phyloP scores from a whole-genome alignment of 2,797 vertebrate genomes.

The Chrosomus eos region DNA sequence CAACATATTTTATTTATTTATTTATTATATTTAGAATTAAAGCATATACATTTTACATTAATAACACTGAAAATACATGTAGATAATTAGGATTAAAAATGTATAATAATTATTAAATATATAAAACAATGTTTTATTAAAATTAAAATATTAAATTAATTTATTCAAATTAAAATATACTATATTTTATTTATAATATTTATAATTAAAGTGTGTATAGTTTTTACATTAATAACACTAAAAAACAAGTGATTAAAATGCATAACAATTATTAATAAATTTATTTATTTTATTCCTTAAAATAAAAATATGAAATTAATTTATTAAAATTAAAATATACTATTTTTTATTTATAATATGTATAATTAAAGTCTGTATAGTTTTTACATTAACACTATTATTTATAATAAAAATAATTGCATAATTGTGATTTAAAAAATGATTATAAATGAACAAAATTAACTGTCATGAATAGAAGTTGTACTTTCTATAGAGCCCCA shows the following conservation, averaged over 20 bases:
- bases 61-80: not conserved
- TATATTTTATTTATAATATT: not conserved
- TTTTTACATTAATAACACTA: not conserved
- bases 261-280: not conserved
- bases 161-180: not conserved
- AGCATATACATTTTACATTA: not conserved
- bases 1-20: not conserved
- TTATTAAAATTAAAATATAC: not conserved
- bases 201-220: not conserved
- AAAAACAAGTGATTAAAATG: not conserved
- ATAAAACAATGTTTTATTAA: not conserved
- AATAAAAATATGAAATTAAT: not conserved
- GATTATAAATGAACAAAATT: not conserved
- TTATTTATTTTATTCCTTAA: not conserved
- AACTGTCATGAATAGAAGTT: not conserved
- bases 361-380: not conserved
- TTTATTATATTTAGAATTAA: not conserved
- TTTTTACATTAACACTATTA: not conserved
- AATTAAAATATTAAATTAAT: not conserved
- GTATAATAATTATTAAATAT: not conserved
- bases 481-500: not conserved
- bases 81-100: not conserved
- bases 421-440: not conserved
- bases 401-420: not conserved
- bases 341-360: not conserved